Base-by-base conservation (phyloP, 1,140 invertebrate species). In the Leptinotarsa defecta region DNA sequence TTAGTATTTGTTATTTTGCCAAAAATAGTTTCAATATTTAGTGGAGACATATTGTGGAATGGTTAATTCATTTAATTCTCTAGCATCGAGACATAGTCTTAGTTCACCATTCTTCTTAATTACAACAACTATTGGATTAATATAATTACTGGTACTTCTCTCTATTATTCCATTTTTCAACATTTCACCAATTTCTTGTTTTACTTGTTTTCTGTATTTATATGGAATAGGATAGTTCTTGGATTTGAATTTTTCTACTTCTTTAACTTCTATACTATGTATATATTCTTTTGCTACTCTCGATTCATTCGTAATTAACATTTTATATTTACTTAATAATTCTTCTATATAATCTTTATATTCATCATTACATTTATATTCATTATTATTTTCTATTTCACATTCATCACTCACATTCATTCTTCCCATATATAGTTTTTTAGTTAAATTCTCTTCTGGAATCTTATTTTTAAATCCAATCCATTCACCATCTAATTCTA, bases 21-120 rank as follows among this genome's bases (percentile, higher is more conserved):
- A 11, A 89, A 79, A 13, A 85, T 71, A 20, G 87, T 86, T 57
- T 88, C 86, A 8, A 89, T 86, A 48, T 83, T 70, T 3, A 87
- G n/a, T n/a, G n/a, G n/a, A n/a, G n/a, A n/a, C n/a, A n/a, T n/a
- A n/a, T n/a, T n/a, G n/a, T 27, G 78, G 76, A 19, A 83, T 77
- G 0, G 85, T 85, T 4, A 84, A 76, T 0, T 77, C 27, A 64
- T 86, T 86, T 0, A 86, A 68, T 22, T 78, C 79, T 11, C 85
- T 57, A 68, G 83, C 84, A 72, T 86, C 85, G 0, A 86, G 79
- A 77, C 85, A 87, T 27, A 86, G 80, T 22, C 85, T 52, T 0
- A 70, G 76, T 8, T 17, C 72, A 19, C 81, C 81, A 74, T 84
- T 77, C 27, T 27, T 62, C 81, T 81, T 87, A 2, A 77, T 79